Evolutionary conservation across 2,797 vertebrate genomes (phyloP).

Genomic region (Staurois parvus): DNA sequence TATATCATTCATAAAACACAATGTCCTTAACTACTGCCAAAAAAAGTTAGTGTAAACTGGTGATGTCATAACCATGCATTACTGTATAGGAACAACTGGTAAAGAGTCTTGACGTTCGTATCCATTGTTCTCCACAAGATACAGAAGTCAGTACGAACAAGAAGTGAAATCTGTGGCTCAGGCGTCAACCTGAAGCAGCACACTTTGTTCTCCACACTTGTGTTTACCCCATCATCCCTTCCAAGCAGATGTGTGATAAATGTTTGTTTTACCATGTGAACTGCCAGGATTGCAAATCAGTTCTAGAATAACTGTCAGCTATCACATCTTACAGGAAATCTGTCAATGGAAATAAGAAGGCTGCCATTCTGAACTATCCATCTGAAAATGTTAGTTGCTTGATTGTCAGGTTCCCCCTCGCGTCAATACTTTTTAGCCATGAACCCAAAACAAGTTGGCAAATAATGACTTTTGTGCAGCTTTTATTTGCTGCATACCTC

Average conservation of each 20-base stretch:
- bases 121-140: constrained; percentile 5
- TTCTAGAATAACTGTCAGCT: no score
- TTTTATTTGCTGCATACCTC: no score
- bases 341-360: no score
- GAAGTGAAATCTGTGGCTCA: background rate
- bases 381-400: no score
- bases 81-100: background rate
- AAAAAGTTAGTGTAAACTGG: background rate
- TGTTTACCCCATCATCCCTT: background rate
- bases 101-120: background rate
- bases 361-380: no score
- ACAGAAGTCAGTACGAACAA: background rate
- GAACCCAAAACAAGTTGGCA: no score
- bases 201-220: background rate
- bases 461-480: no score
- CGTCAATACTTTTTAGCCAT: no score
- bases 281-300: background rate
- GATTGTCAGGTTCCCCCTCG: no score
- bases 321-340: no score
- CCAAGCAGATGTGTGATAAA: background rate
- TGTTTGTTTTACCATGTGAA: background rate
- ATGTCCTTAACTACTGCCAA: no score
- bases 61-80: background rate
- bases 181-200: background rate
- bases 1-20: no score